Base-by-base conservation (phyloP, 1,140 invertebrate species). In the Sesamia nonagrioides region DNA sequence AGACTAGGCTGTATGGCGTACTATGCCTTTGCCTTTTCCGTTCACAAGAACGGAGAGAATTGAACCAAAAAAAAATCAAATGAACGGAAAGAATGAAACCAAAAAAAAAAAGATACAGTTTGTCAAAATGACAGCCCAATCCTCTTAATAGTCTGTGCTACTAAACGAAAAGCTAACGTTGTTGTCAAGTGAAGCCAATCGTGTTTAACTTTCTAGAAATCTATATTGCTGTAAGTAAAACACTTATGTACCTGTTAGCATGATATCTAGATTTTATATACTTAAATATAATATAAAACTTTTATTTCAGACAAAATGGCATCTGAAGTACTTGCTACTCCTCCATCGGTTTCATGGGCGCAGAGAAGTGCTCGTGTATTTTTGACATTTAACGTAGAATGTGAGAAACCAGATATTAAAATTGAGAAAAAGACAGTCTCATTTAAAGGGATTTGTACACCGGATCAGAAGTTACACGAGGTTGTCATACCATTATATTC, bases 271-370 rank as follows among this genome's bases (percentile, higher is more conserved):
- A n/a, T 27, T 11, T 56, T 21, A 11, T 8, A 21, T 7, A 7
- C 27, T 27, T 27, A 27, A 61, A 15, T 61, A 17, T 11, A 61
- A 40, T 7, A n/a, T 37, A 61, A 61, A 61, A 5, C 27, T 37
- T 45, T 50, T 7, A 50, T 88, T 85, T 48, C 80, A 90, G 82
- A 66, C 52, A 84, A 80, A 15, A 94, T 94, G 91, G 87, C 71
- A 88, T 89, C 92, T 74, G 92, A 97, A 95, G 72, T 80, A 79
- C 83, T 87, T 68, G 78, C 86, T 63, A 94, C 96, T 85, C 97
- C 97, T 80, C 98, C 98, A 48, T 97, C 97, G 60, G 97, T 99
- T 52, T 96, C 97, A 88, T 99, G 98, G 99, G 99, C 98, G 18
- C 98, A 99, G 94, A 96, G 97, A 88, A 97, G 96, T 87, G 96